Base-by-base conservation (phyloP, 1,140 invertebrate genomes). In the Ips typographus region DNA sequence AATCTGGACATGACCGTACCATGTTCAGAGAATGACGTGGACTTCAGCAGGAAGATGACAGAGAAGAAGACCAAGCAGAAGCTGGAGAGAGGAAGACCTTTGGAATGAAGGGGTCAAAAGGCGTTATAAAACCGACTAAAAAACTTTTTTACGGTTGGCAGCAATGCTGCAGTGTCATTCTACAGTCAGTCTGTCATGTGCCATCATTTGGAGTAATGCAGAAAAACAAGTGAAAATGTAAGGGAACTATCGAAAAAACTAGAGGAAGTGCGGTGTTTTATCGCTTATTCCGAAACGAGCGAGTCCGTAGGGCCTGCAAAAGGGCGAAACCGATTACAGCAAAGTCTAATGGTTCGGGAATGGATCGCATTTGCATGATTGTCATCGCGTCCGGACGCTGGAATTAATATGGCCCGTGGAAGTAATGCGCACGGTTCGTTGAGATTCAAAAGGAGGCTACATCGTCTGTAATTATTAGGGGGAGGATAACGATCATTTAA, bases 1-100 rank as follows among this genome's bases (percentile, higher is more conserved):
- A 22, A 0, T 22, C 22, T 22, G 22, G 44, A 47, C 5, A 47
- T 47, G 44, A n/a, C n/a, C 5, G 5, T 5, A 36, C 56, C 60
- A 62, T 49, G 60, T 62, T 1, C n/a, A 62, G 44, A 62, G 1
- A 62, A 62, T 44, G 43, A 43, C 22, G 41, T 62, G 60, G 60
- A 62, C 41, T 47, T 43, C 60, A 62, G 41, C 44, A 62, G 60
- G 60, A 49, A 62, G 44, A 62, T 44, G 44, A 36, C 41, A 7
- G 60, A 62, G 40, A 62, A 44, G 42, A 62, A 62, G 60, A 62
- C 60, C 60, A 43, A 62, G 60, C 7, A 47, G 5, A 49, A 62
- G 60, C 44, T 62, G 60, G 60, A 44, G 41, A 62, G 60, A 37
- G 5, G 6, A 36, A 58, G 56, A 1, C 1, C 1, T 39, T 7